These are phyloP conservation scores for Sebastes fasciatus DNA, from an alignment of 2,113 vertebrate species.

Conservation along the genomic window DNA sequence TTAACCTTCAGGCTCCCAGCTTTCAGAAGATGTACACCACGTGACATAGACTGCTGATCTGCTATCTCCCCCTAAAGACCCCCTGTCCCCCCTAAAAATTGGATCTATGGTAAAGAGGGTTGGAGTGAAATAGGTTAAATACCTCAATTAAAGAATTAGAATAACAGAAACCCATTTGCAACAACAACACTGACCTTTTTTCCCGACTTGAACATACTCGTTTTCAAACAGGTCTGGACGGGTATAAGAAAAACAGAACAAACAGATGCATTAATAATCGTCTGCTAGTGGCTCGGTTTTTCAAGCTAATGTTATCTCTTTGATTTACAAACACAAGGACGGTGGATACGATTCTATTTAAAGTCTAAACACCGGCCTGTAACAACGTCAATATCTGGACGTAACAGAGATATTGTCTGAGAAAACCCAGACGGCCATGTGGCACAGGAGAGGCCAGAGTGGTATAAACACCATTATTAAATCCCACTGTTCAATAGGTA, in stretches of 20 bases:
- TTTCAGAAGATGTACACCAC: too few relatives aligned
- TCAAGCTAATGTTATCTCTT: conserved; percentile 44
- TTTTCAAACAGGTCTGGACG: conserved; percentile 85
- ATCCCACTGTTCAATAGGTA: conserved; percentile 7
- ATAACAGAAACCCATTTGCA: not conserved
- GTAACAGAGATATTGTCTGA: conserved; percentile 55
- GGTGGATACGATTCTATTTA: conserved; percentile 46
- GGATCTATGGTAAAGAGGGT: too few relatives aligned
- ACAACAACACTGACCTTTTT: conserved; percentile 76
- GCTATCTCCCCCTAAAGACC: too few relatives aligned
- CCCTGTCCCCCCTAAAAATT: too few relatives aligned
- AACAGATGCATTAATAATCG: conserved; percentile 36
- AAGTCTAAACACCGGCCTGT: conserved; percentile 51
- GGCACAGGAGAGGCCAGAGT: conserved; percentile 13
- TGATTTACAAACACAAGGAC: conserved; percentile 56
- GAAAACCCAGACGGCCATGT: conserved; percentile 34
- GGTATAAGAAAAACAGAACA: conserved; percentile 11
- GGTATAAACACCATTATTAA: conserved; percentile 30
- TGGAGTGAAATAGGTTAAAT: not conserved
- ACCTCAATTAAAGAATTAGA: not conserved
- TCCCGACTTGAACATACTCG: conserved; percentile 81
- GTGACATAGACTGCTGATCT: too few relatives aligned
- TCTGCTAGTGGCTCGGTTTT: not conserved
- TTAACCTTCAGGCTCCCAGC: too few relatives aligned
- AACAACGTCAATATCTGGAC: conserved; percentile 56